These are phyloP conservation scores for Ovibos moschatus DNA, from an alignment of 2,113 vertebrate genomes.

Conservation along the genomic window DNA sequence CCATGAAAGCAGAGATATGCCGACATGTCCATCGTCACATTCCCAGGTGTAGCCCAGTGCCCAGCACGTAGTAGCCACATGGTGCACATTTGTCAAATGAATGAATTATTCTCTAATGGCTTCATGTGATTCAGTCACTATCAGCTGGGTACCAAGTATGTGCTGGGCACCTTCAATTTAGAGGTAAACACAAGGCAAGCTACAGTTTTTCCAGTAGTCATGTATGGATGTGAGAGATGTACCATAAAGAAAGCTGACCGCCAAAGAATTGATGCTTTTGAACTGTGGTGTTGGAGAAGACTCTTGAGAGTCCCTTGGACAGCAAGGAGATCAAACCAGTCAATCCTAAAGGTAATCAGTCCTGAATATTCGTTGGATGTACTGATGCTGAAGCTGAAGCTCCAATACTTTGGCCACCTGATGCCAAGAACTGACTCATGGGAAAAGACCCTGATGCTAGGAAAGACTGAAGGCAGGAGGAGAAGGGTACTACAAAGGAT, in stretches of 20 bases:
- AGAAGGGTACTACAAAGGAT: background rate
- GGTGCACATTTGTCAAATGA: background rate
- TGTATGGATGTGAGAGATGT: background rate
- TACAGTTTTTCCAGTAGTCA: background rate
- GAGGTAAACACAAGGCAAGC: background rate
- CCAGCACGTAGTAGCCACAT: background rate
- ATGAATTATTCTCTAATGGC: background rate
- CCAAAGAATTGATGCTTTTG: background rate
- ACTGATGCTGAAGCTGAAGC: background rate
- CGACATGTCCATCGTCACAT: accelerated
- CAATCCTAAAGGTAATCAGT: background rate
- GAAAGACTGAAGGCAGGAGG: background rate
- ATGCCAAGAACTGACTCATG: background rate
- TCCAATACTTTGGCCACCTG: background rate
- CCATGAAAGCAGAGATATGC: background rate
- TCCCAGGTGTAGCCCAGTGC: background rate
- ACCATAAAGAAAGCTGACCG: background rate
- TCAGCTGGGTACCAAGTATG: background rate
- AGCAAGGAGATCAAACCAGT: background rate
- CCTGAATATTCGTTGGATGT: background rate
- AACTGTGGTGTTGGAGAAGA: background rate
- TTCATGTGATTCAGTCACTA: background rate
- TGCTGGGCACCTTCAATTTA: background rate
- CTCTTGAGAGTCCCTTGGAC: background rate
- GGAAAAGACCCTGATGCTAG: background rate